Evolutionary conservation across 1,140 invertebrate species (phyloP), one percentile per base, ranked within the genome.

Genomic region (Matsumurasca onukii): DNA sequence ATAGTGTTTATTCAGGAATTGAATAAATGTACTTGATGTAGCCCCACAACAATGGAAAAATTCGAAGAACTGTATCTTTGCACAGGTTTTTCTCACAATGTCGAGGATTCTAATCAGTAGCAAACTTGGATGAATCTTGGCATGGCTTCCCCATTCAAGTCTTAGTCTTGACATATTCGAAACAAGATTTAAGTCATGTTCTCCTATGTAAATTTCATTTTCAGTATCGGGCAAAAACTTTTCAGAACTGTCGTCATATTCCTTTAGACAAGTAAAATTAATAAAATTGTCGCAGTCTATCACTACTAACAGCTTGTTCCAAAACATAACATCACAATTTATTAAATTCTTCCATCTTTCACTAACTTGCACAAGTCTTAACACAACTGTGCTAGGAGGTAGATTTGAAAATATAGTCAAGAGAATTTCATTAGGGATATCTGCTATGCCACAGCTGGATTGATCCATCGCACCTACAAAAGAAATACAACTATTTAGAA

Each of bases 381-480:
- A 27, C 9, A 59, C 25, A 29, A 59, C 22, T 22, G 25, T 27
- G 9, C 55, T 9, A 27, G 55, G 22, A 29, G 2, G 13, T 9
- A 59, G 25, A 9, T 59, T 27, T 59, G 55, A 59, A 27, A 59
- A 59, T 27, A 59, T 29, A 3, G 2, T 12, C 25, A 13, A 29
- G 13, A 59, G n/a, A 27, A 59, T 29, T 59, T 59, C 55, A 29
- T 59, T 27, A 3, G 55, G 55, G 9, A 59, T 22, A 27, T 25
- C 55, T 27, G 2, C 2, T 59, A 59, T 59, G 3, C 22, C 25
- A n/a, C n/a, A 3, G n/a, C 17, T 5, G 3, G 49, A n/a, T 5
- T 17, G 24, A 3, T 5, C 49, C 49, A 51, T 51, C n/a, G 24
- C n/a, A 51, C 34, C 34, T 45, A 45, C 9, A 45, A 17, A 45